These are phyloP conservation scores for Thyatira batis DNA, from an alignment of 2,888 invertebrate genomes.

Conservation along the genomic window DNA sequence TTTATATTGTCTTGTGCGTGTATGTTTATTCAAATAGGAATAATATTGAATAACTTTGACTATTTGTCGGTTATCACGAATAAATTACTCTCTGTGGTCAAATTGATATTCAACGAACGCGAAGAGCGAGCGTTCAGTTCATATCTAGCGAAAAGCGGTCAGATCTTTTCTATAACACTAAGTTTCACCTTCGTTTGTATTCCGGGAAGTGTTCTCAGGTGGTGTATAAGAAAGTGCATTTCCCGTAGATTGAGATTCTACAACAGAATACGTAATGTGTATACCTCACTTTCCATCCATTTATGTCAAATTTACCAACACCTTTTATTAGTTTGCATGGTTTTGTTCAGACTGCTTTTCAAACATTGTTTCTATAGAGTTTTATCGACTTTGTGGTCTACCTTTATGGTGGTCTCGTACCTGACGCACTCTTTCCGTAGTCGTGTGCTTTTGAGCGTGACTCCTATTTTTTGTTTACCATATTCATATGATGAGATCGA, in stretches of 20 bases:
- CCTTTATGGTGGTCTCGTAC: constrained; percentile 17
- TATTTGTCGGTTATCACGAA: neutral
- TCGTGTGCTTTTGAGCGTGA: constrained; percentile 59
- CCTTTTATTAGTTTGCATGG: neutral
- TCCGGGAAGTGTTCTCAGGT: constrained; percentile 41
- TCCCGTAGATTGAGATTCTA: constrained; percentile 40
- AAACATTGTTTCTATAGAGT: too few species aligned
- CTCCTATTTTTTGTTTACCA: constrained; percentile 44
- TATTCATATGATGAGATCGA: constrained; percentile 12
- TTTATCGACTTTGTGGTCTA: neutral
- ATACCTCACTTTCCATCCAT: constrained; percentile 15
- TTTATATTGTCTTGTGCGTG: constrained; percentile 11
- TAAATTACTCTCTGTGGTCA: constrained; percentile 8
- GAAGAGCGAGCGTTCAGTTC: constrained; percentile 20
- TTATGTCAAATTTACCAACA: neutral
- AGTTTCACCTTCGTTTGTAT: constrained; percentile 73
- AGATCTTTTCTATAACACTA: constrained; percentile 33
- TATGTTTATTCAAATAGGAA: constrained; percentile 10
- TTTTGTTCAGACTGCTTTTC: neutral
- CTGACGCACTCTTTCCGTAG: constrained; percentile 39
- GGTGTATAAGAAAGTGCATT: constrained; percentile 51
- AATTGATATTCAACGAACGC: constrained; percentile 36
- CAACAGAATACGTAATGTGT: constrained; percentile 20
- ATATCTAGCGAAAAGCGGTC: constrained; percentile 53
- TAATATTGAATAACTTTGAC: neutral